Evolutionary conservation across 2,888 invertebrate species (phyloP).

Genomic region (Drosophila parthenogenetica): DNA sequence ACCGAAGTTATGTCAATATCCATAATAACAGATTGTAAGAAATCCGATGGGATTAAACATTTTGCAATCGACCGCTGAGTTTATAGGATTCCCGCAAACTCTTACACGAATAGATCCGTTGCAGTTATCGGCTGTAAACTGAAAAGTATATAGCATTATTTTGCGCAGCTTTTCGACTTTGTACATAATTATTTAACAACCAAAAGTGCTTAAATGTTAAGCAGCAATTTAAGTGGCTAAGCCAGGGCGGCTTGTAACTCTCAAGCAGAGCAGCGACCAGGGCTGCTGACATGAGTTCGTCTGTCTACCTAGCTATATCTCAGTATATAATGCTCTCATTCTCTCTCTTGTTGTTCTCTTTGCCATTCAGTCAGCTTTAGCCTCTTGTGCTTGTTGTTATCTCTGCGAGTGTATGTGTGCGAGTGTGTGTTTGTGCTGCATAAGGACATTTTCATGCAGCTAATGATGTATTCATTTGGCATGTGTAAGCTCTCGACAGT

Average conservation of each 20-base stretch:
- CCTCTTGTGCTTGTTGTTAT: slow-evolving; percentile 51
- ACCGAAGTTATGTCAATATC: too few relatives aligned
- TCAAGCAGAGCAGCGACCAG: slow-evolving; percentile 3
- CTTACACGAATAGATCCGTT: too few relatives aligned
- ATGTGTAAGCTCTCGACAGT: slow-evolving; percentile 52
- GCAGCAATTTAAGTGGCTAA: slow-evolving; percentile 62
- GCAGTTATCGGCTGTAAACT: not conserved
- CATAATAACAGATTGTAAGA: too few relatives aligned
- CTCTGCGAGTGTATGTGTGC: not conserved
- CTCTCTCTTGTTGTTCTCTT: slow-evolving; percentile 7
- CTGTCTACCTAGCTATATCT: not conserved
- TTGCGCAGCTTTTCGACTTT: slow-evolving; percentile 38
- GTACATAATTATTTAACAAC: slow-evolving; percentile 71
- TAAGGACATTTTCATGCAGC: slow-evolving; percentile 71
- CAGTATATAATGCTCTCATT: too few relatives aligned
- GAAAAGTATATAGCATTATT: slow-evolving; percentile 8
- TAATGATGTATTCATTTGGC: slow-evolving; percentile 79
- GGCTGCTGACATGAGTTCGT: not conserved
- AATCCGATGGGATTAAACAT: not conserved
- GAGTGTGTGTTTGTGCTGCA: slow-evolving; percentile 28
- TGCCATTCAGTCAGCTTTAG: slow-evolving; percentile 51
- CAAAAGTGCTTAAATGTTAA: slow-evolving; percentile 68
- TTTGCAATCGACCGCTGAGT: too few relatives aligned
- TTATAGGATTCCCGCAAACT: too few relatives aligned
- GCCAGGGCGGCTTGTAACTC: slow-evolving; percentile 23